These are phyloP conservation scores for Tauraco hartlaubi DNA, from an alignment of 2,797 vertebrate genomes.

Conservation along the genomic window DNA sequence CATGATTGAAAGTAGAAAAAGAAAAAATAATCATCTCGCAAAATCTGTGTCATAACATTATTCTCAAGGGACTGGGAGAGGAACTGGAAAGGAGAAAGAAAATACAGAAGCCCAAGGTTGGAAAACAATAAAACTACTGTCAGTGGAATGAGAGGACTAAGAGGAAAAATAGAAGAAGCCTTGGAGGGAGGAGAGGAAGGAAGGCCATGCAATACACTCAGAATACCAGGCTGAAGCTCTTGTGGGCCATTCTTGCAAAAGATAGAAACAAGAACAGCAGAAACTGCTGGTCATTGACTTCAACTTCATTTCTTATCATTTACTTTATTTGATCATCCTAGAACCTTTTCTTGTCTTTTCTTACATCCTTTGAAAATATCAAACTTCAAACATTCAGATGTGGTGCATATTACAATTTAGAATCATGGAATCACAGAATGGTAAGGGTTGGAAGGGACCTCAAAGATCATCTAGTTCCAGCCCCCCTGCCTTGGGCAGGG, in stretches of 20 bases:
- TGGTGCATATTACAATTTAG: neutral
- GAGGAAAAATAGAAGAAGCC: neutral
- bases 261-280: neutral
- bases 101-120: neutral
- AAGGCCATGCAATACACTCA: neutral
- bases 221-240: neutral
- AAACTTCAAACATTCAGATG: neutral
- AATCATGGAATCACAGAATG: too few relatives aligned
- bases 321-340: neutral
- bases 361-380: neutral
- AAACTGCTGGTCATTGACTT: neutral
- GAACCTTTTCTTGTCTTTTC: neutral
- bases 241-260: neutral
- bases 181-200: neutral
- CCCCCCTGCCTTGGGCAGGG: too few relatives aligned
- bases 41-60: neutral
- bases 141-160: neutral
- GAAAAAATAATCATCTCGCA: neutral
- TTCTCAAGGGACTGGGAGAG: neutral
- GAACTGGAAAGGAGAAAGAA: neutral
- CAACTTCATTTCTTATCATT: neutral
- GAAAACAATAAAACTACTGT: neutral
- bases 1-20: neutral
- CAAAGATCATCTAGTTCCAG: too few relatives aligned
- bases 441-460: too few relatives aligned